Conservation (phyloP, 2,797 vertebrate genomes). For the Caiman crocodilus region DNA sequence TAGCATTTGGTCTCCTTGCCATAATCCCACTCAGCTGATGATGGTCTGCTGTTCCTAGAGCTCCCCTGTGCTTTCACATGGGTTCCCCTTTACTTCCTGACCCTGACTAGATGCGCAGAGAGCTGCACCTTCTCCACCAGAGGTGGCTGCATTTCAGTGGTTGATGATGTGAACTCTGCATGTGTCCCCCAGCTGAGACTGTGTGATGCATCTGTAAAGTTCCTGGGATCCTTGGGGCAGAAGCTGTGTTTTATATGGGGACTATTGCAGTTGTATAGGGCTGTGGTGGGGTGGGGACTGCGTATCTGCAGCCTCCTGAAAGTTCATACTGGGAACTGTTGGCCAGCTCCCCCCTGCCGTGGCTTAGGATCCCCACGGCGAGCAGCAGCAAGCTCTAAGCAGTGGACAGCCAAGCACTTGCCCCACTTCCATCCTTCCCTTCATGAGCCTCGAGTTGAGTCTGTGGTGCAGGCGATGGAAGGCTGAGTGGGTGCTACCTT, state of each 20-base stretch:
- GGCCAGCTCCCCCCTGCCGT: background rate
- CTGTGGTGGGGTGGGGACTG: background rate
- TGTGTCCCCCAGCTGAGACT: background rate
- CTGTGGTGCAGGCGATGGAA: background rate
- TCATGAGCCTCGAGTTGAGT: background rate
- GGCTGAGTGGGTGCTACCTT: background rate
- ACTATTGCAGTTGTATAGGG: background rate
- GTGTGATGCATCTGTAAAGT: background rate
- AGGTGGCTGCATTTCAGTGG: background rate
- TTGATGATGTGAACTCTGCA: background rate
- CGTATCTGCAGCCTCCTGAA: background rate
- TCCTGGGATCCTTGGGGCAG: background rate
- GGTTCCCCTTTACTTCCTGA: background rate
- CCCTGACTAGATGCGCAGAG: background rate
- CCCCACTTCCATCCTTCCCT: background rate
- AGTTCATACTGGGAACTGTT: background rate
- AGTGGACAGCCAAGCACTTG: background rate
- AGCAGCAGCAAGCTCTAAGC: background rate
- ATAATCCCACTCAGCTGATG: background rate
- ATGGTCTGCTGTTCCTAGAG: background rate
- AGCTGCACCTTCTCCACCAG: background rate
- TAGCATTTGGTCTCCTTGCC: background rate
- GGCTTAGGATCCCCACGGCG: background rate
- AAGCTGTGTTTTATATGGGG: background rate
- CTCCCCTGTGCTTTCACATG: background rate